Base-by-base conservation (phyloP, 2,797 vertebrate genomes). In the Gymnopithys bicolor region DNA sequence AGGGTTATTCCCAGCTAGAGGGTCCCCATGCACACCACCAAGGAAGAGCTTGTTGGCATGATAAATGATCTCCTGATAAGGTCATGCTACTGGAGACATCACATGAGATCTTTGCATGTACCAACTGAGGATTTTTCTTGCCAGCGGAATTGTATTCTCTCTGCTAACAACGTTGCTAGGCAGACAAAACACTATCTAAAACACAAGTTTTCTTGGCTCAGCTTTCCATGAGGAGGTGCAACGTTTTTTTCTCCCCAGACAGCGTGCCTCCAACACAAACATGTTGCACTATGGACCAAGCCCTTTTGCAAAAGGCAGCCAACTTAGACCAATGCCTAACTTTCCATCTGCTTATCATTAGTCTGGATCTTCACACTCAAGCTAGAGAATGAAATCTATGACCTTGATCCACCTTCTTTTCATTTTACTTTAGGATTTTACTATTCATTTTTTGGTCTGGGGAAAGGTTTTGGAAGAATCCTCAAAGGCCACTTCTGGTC, bases 301-400 rank as follows among this genome's bases (percentile, higher is more conserved):
- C 77, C 64, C 59, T 86, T 45, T 70, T 77, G 83, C 52, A 91
- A 66, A 77, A 90, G 32, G 74, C 83, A 94, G 92, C 92, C 92
- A 95, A 33, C 56, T 69, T 63, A 87, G 48, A 75, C 70, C 52
- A 39, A 59, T 82, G 93, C 92, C 92, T 79, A 60, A 91, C 45
- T 70, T 82, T 30, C 88, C 94, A 95, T 95, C 92, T 96, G 96
- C 67, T 96, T 82, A 67, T 84, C 41, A 28, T 96, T 95, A 95
- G 59, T 16, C 77, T 82, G 80, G 33, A 90, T 90, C 73, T 91
- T 88, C 74, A 76, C 3, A 8, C 5, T 76, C 55, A 73, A 82
- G 86, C 52, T 39, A 22, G 28, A 84, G 55, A 88, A 84, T 52
- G 23, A 90, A 91, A 91, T 95, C 77, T 46, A 8, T 87, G 90